phyloP scores from a whole-genome alignment of 1,140 invertebrate genomes.

The Drosophila sproati region DNA sequence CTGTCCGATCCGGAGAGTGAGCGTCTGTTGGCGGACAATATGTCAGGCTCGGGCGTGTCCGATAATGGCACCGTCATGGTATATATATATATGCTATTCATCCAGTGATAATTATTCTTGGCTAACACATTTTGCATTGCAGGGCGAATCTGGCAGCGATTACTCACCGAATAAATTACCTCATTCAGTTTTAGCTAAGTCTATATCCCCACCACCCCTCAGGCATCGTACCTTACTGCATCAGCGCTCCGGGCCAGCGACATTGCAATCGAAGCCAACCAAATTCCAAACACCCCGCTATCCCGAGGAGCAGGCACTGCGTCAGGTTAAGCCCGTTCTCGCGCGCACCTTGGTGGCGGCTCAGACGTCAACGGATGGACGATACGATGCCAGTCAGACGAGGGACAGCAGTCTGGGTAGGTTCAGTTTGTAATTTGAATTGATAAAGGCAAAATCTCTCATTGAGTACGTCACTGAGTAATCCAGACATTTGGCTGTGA shows the following conservation, averaged over 20 bases:
- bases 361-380: conserved; percentile 53
- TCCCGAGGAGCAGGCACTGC: conserved; percentile 79
- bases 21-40: conserved; percentile 89
- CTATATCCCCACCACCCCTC: conserved; percentile 84
- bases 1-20: conserved; percentile 90
- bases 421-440: background rate
- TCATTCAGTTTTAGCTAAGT: conserved; percentile 85
- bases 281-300: conserved; percentile 84
- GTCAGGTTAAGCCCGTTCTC: conserved; percentile 76
- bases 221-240: conserved; percentile 83
- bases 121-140: conserved; percentile 3
- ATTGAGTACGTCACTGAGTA: conserved; percentile 46
- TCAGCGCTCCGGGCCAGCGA: conserved; percentile 82
- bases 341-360: conserved; percentile 50
- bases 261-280: conserved; percentile 78
- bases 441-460: conserved; percentile 2
- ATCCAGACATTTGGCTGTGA: conserved; percentile 57
- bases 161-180: conserved; percentile 85
- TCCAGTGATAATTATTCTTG: background rate
- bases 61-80: conserved; percentile 85
- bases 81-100: background rate
- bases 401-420: conserved; percentile 82
- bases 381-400: conserved; percentile 67
- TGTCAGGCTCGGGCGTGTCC: conserved; percentile 85
- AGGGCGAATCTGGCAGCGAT: conserved; percentile 84